phyloP scores from a whole-genome alignment of 1,140 invertebrate genomes.

The Sitobion miscanthi region DNA sequence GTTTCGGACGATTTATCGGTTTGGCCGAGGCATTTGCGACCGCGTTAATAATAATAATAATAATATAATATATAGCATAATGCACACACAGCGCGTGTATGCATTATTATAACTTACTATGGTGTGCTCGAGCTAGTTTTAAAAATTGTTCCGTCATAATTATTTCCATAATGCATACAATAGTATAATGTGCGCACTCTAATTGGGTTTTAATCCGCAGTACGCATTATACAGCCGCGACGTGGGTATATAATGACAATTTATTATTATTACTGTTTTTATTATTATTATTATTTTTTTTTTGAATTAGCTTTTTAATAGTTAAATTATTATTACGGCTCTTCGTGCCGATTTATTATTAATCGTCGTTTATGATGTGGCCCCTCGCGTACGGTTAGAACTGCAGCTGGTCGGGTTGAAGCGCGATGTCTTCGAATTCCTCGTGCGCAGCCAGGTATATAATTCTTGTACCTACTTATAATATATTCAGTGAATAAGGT shows the following conservation, averaged over 20 bases:
- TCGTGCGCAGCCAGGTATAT: background rate
- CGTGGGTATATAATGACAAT: background rate
- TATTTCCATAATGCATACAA: background rate
- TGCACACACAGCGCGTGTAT: background rate
- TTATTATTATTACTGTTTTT: background rate
- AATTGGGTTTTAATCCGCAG: conserved; percentile 32
- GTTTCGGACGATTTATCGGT: background rate
- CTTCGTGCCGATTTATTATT: background rate
- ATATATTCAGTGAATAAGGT: background rate
- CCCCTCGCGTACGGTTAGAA: background rate
- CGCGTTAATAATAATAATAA: conserved; percentile 1
- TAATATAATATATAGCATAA: background rate
- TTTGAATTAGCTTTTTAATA: background rate
- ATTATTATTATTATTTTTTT: no score
- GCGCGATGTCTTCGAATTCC: background rate
- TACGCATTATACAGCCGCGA: background rate
- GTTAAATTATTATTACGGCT: background rate
- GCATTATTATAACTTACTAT: no score
- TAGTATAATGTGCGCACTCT: background rate
- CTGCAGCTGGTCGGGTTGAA: background rate
- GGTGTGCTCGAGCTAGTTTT: background rate
- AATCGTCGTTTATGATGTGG: background rate
- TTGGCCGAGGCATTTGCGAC: background rate
- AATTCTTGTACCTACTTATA: background rate
- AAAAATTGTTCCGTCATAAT: background rate